phyloP scores from a whole-genome alignment of 2,888 invertebrate genomes.

The Lissocephala sabroskyi region DNA sequence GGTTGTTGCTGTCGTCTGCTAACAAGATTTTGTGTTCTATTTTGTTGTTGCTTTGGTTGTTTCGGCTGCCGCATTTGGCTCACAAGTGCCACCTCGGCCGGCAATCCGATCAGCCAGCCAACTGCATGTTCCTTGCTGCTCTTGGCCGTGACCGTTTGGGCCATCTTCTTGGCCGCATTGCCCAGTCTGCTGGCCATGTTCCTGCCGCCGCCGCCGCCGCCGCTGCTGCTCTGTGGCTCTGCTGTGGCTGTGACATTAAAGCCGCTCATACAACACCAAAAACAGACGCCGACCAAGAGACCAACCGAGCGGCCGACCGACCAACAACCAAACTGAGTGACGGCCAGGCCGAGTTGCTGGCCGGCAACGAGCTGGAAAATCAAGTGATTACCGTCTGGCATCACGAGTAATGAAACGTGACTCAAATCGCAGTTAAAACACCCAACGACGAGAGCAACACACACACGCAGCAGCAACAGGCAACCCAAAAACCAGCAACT shows the following conservation, averaged over 20 bases:
- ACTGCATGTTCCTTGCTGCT: neutral
- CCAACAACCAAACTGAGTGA: no score
- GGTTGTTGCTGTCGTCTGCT: slow-evolving; percentile 14
- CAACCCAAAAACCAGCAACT: slow-evolving; percentile 29
- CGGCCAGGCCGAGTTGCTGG: no score
- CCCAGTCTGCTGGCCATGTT: neutral
- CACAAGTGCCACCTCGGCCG: neutral
- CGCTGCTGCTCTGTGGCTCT: slow-evolving; percentile 2
- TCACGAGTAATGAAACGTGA: slow-evolving; percentile 68
- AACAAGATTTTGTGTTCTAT: slow-evolving; percentile 33
- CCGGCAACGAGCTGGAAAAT: slow-evolving; percentile 25
- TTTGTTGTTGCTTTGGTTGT: slow-evolving; percentile 22
- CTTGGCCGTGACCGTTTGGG: neutral
- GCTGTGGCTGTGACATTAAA: slow-evolving; percentile 25
- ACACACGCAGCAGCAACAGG: slow-evolving; percentile 9
- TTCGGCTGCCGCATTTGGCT: slow-evolving; percentile 10
- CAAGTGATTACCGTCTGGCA: slow-evolving; percentile 67
- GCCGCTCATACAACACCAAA: slow-evolving; percentile 24
- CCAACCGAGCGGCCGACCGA: no score
- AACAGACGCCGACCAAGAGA: slow-evolving; percentile 10
- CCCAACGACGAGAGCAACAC: slow-evolving; percentile 26
- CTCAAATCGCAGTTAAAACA: slow-evolving; percentile 67
- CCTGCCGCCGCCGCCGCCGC: neutral
- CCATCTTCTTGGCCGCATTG: no score
- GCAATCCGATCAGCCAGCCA: neutral